phyloP scores from a whole-genome alignment of 2,113 vertebrate genomes.

The Vulpes vulpes region DNA sequence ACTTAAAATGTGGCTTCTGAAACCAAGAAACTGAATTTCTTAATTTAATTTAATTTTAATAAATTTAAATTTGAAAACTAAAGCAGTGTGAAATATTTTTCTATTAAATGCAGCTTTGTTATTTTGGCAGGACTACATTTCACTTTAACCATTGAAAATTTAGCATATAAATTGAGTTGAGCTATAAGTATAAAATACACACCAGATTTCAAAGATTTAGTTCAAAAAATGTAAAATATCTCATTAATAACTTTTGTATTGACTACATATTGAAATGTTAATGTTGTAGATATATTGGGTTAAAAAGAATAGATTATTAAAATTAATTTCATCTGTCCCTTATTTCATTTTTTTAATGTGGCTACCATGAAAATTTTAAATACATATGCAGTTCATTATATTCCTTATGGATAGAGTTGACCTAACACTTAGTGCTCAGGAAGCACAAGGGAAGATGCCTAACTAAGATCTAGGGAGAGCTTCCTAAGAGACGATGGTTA shows the following conservation, averaged over 20 bases:
- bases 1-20: constrained; percentile 29
- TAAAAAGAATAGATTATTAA: constrained; percentile 28
- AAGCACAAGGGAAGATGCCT: not conserved
- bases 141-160: not conserved
- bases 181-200: not conserved
- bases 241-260: not conserved
- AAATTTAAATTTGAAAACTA: constrained; percentile 42
- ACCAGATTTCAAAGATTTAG: not conserved
- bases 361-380: constrained; percentile 2
- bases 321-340: not conserved
- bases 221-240: not conserved
- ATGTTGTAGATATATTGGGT: not conserved
- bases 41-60: constrained; percentile 56
- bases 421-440: not conserved
- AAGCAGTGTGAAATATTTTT: constrained; percentile 5
- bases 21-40: not conserved
- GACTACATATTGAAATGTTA: not conserved
- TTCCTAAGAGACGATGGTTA: not conserved
- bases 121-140: not conserved
- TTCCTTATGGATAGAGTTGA: not conserved
- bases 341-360: not conserved
- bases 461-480: not conserved
- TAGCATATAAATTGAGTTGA: constrained; percentile 1
- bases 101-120: constrained; percentile 37
- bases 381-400: not conserved